Percentiles rank a stretch among this genome's conserved stretches.
Conservation (phyloP, 2,797 vertebrate genomes). For the Knipowitschia caucasica region DNA sequence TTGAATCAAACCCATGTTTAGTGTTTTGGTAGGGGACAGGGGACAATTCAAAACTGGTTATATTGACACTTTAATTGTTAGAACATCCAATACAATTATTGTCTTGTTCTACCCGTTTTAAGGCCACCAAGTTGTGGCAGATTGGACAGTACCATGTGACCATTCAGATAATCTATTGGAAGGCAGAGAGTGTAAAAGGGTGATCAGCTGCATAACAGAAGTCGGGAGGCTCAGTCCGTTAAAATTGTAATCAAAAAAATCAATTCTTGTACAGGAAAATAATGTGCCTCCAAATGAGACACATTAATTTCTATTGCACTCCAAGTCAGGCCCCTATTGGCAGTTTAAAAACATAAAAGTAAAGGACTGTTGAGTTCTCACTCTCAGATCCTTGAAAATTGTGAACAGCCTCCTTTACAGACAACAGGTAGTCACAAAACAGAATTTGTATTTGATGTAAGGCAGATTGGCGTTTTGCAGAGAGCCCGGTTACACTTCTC, state of each 20-base stretch:
- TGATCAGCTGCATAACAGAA: constrained; percentile 75
- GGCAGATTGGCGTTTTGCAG: constrained; percentile 86
- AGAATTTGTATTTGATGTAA: constrained; percentile 80
- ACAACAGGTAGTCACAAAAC: constrained; percentile 74
- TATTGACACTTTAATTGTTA: constrained; percentile 78
- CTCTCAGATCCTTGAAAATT: constrained; percentile 47
- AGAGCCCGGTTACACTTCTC: constrained; percentile 83
- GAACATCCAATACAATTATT: constrained; percentile 82
- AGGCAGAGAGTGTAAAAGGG: constrained; percentile 82
- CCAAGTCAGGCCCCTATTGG: constrained; percentile 72
- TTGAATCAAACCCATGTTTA: constrained; percentile 77
- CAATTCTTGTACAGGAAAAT: constrained; percentile 49
- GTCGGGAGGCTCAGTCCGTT: constrained; percentile 60
- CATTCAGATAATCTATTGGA: constrained; percentile 74
- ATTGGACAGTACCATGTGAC: constrained; percentile 81
- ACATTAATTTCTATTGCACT: constrained; percentile 62
- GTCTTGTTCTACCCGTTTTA: constrained; percentile 82
- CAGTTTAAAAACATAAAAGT: constrained; percentile 52
- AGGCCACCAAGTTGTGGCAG: constrained; percentile 69
- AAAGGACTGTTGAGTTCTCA: constrained; percentile 29
- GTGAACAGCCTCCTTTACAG: constrained; percentile 65
- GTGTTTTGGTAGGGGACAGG: constrained; percentile 59
- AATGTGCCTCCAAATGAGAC: constrained; percentile 52
- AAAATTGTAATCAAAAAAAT: constrained; percentile 63
- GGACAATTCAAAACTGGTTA: constrained; percentile 72